These are phyloP conservation scores for Nothocercus nigrocapillus DNA, from an alignment of 2,113 vertebrate genomes.

Conservation along the genomic window DNA sequence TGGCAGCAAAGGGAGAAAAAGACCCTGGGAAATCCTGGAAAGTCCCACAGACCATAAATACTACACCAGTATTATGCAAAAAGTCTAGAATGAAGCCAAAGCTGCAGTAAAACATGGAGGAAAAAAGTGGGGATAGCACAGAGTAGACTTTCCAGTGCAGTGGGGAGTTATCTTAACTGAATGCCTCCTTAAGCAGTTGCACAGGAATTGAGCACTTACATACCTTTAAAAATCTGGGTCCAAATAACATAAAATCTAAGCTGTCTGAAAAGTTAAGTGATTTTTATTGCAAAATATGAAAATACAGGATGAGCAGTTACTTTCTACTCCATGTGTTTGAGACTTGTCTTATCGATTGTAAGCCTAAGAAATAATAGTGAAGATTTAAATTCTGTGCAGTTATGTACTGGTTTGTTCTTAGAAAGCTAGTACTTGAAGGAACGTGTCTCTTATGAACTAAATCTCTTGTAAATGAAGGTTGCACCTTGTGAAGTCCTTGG, in stretches of 20 bases:
- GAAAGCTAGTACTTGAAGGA: neutral
- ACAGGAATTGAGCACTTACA: neutral
- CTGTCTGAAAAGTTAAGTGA: neutral
- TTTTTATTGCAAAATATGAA: neutral
- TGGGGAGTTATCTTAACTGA: neutral
- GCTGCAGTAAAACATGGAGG: neutral
- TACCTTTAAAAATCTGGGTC: neutral
- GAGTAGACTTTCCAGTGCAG: neutral
- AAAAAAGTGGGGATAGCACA: neutral
- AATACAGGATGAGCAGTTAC: neutral
- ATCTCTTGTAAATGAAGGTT: neutral
- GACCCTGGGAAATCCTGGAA: neutral
- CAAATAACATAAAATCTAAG: neutral
- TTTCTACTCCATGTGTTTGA: neutral
- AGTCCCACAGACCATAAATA: neutral
- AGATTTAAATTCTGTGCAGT: neutral
- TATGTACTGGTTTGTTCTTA: neutral
- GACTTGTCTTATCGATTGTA: neutral
- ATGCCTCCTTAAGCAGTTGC: constrained; percentile 4
- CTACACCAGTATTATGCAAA: neutral
- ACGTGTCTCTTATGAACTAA: neutral
- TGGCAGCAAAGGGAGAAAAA: neutral
- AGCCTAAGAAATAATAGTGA: neutral
- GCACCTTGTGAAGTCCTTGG: neutral
- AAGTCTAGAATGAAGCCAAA: neutral